Base-by-base conservation (phyloP, 1,140 invertebrate genomes). In the Andrena cerasifolii region DNA sequence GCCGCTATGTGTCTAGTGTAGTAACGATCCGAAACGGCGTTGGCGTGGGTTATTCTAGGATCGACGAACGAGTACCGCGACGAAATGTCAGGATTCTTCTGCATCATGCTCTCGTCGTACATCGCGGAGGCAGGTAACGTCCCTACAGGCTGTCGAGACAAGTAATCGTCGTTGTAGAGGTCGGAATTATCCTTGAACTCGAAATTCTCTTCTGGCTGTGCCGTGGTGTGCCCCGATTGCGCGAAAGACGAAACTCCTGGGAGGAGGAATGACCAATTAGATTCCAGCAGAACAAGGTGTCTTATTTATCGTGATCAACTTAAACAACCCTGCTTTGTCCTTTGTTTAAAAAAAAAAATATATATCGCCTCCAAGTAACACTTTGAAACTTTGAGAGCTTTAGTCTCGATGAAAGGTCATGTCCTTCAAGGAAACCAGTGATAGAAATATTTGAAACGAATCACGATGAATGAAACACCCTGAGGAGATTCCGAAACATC, bases 161-260 rank as follows among this genome's bases (percentile, higher is more conserved):
- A 83, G 63, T 92, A 92, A 62, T 93, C 91, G 6, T 92, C 91
- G 61, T 84, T 89, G 71, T 90, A 92, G 26, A 89, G 73, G 54
- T 92, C 91, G 0, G 87, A 77, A 31, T 93, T 93, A 72, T 94
- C 94, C 84, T 95, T 95, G 83, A 96, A 96, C 77, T 96, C 95
- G 83, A 96, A 94, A 80, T 95, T 95, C 80, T 95, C 94, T 0
- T 95, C 91, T 0, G 90, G 89, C 45, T 89, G 91, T 26, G 87
- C 90, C 47, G 86, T 91, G 49, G 81, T 81, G 74, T 92, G 88
- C 66, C 91, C 88, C 0, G 89, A 91, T 87, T 90, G 93, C 54
- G 93, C 85, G 87, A 93, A 91, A 0, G 92, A 91, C 6, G 94
- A 93, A 18, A 94, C 90, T 21, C 93, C 93, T 79, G 90, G 88